These are phyloP conservation scores for Drosophila sp. DNA, from an alignment of 1,140 invertebrate species.

Conservation along the genomic window DNA sequence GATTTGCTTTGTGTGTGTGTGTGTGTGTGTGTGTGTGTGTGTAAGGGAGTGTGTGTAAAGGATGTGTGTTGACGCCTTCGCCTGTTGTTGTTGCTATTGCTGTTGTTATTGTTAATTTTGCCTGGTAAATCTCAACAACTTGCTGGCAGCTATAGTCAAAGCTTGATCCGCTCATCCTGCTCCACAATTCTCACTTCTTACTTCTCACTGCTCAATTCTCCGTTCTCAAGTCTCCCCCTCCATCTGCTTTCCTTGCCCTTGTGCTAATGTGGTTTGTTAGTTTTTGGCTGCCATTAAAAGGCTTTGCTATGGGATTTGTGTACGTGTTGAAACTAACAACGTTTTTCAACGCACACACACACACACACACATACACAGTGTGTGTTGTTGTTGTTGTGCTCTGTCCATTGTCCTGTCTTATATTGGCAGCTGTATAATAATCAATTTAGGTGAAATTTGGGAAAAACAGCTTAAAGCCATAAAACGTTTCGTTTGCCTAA, in stretches of 20 bases:
- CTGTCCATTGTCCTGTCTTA: conserved; percentile 5
- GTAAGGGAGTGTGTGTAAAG: conserved; percentile 36
- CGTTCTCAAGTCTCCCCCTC: too few species aligned
- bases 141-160: conserved; percentile 69
- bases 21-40: conserved; percentile 23
- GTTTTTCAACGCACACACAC: conserved; percentile 35
- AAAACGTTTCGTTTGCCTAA: conserved; percentile 58
- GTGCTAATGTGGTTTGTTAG: conserved; percentile 79
- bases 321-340: conserved; percentile 82
- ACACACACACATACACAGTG: not conserved
- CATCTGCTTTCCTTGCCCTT: conserved; percentile 13
- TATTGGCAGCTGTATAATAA: conserved; percentile 62
- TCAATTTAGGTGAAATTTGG: conserved; percentile 74
- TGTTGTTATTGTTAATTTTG: too few species aligned
- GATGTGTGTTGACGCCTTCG: conserved; percentile 69
- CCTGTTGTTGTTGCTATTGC: conserved; percentile 30
- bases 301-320: conserved; percentile 81
- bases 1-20: conserved; percentile 68
- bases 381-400: not conserved
- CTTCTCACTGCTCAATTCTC: not conserved
- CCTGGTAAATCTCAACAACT: conserved; percentile 73
- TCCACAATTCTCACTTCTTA: not conserved
- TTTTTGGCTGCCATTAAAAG: conserved; percentile 81
- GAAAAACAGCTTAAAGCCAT: conserved; percentile 74
- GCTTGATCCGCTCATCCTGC: conserved; percentile 36